These are phyloP conservation scores for Centropus unirufus DNA, from an alignment of 2,113 vertebrate species.

Conservation along the genomic window DNA sequence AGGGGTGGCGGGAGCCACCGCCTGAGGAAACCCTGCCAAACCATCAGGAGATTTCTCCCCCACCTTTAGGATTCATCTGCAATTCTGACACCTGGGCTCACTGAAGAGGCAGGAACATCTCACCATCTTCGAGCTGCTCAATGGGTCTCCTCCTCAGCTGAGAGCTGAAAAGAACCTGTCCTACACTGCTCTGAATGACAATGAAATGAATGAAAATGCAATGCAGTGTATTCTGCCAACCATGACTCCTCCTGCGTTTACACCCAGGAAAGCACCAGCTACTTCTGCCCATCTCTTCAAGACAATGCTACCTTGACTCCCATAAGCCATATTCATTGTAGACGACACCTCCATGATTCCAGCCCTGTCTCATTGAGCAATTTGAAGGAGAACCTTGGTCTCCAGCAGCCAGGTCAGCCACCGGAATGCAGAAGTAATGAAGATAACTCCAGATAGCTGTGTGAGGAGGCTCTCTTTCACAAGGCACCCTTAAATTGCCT, in stretches of 20 bases:
- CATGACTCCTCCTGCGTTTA: background rate
- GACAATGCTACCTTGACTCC: background rate
- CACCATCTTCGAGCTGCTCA: background rate
- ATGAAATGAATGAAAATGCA: background rate
- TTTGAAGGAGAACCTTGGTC: background rate
- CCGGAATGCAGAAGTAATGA: background rate
- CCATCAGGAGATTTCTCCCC: background rate
- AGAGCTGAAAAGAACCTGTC: background rate
- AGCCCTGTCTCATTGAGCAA: background rate
- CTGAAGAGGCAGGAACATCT: background rate
- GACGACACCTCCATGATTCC: background rate
- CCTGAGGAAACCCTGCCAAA: background rate
- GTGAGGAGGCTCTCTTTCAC: background rate
- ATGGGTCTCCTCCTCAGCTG: background rate
- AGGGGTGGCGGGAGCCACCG: background rate
- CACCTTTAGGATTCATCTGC: background rate
- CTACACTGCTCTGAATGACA: background rate
- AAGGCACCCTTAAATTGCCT: background rate
- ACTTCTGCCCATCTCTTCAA: background rate
- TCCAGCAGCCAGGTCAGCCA: background rate
- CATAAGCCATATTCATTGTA: background rate
- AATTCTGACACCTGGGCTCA: background rate
- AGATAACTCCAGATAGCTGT: background rate
- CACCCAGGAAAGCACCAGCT: background rate
- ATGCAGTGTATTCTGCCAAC: background rate